Evolutionary conservation across 2,797 vertebrate genomes (phyloP), one percentile per base, ranked within the genome.

Genomic region (Esox masquinongy): DNA sequence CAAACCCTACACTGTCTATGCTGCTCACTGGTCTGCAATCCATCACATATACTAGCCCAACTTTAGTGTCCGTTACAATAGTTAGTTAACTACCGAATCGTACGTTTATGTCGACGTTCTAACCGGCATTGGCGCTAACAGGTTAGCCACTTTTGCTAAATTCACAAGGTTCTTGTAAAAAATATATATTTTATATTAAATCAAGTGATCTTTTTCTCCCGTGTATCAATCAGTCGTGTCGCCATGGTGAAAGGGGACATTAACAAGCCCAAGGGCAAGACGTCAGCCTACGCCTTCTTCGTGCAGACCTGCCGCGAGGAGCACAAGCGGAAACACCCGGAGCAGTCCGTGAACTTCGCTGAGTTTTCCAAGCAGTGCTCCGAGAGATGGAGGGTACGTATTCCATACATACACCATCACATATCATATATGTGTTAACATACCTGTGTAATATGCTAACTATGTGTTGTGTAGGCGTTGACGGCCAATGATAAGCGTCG

Each of bases 331-430:
- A 98, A 98, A 12, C 94, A 95, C 84, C 97, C 96, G 0, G 97
- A 96, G 79, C 94, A 96, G 11, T 95, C 95, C 0, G 96, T 98
- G 78, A 97, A 97, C 91, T 98, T 98, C 19, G 92, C 96, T 0
- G 96, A 97, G 84, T 98, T 98, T 90, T 98, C 97, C 86, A 97
- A 97, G 94, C 97, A 97, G 19, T 97, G 96, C 78, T 98, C 96
- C 0, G 96, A 97, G 92, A 91, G 95, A 82, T 97, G 97, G 97
- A 96, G 95, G 96, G 97, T 97, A 85, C 87, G 92, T 0, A 7
- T 1, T 2, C 39, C 0, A 29, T 9, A 34, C 50, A 68, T 17
- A 24, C 36, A 43, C 5, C 5, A 47, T 36, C 36, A 47, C 19
- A 39, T 7, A 39, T 43, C 39, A 43, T 43, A 43, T 43, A 43